Evolutionary conservation across 2,888 invertebrate genomes (phyloP), one percentile per base, ranked within the genome.

Genomic region (Pedicia rivosa): DNA sequence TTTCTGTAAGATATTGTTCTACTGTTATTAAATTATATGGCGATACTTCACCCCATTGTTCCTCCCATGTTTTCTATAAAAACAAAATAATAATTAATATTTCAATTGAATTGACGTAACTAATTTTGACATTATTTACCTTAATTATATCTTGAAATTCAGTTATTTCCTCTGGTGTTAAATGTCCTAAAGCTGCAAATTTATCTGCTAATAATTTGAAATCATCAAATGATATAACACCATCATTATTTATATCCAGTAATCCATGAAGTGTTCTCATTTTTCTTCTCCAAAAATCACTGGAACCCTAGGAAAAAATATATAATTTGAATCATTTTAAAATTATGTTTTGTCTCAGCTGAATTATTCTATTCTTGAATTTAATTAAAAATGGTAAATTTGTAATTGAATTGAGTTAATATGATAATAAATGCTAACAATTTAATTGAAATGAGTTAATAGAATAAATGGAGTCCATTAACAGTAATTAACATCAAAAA

Each of bases 261-360:
- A 84, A 75, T 47, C 74, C 74, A 61, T 87, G 86, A 38, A 86
- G 70, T 0, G 84, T 84, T 22, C 83, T 74, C 76, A 87, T 84
- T 64, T 86, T 86, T 50, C 78, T 70, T 20, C 82, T 69, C 84
- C 84, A 86, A 55, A 86, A 84, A 40, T 74, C 70, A 13, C 54
- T 56, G 29, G 59, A 55, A 5, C 60, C 60, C 60, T 60, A 34
- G 2, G 43, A 46, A 37, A 33, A 35, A 27, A 38, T 39, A 33
- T 32, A 37, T 27, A 28, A n/a, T n/a, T n/a, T n/a, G n/a, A n/a
- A n/a, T 32, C 12, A 30, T 6, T 13, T 24, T 3, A 14, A 22
- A 15, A 9, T 14, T 22, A 24, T 13, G 13, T n/a, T n/a, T n/a
- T n/a, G n/a, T n/a, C n/a, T n/a, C n/a, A n/a, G n/a, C n/a, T 13